Evolutionary conservation across 2,888 invertebrate genomes (phyloP).

Genomic region (Oxyscelio sp.): DNA sequence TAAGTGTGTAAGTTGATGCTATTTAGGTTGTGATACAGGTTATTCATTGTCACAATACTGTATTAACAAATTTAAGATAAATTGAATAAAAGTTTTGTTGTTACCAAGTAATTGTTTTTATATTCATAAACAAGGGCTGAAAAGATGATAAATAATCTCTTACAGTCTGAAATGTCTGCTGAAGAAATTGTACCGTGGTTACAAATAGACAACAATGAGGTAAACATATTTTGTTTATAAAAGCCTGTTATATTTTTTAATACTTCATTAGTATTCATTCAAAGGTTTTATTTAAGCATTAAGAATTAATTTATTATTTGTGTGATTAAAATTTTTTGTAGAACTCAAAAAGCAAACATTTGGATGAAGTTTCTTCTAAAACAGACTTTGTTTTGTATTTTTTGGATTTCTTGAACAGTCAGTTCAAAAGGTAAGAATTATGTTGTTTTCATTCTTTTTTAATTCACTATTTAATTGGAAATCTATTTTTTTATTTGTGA

Average conservation of each 20-base stretch:
- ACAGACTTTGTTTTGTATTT: slow-evolving; percentile 80
- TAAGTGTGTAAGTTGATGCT: too few relatives aligned
- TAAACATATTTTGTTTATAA: too few relatives aligned
- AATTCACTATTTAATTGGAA: too few relatives aligned
- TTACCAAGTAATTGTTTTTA: too few relatives aligned
- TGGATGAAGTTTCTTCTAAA: slow-evolving; percentile 46
- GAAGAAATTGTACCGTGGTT: slow-evolving; percentile 80
- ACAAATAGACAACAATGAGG: slow-evolving; percentile 77
- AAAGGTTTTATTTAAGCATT: too few relatives aligned
- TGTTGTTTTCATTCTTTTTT: not conserved
- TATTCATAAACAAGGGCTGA: slow-evolving; percentile 27
- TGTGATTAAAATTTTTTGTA: slow-evolving; percentile 47
- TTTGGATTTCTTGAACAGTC: slow-evolving; percentile 79
- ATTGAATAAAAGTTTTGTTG: not conserved
- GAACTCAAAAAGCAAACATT: slow-evolving; percentile 66
- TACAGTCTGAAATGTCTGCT: slow-evolving; percentile 76
- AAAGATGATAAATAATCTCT: slow-evolving; percentile 76
- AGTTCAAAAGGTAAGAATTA: slow-evolving; percentile 78
- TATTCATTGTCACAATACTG: not conserved
- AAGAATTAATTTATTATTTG: too few relatives aligned
- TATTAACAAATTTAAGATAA: not conserved
- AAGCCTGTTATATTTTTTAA: too few relatives aligned
- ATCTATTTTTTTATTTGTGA: too few relatives aligned
- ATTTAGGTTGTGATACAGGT: too few relatives aligned
- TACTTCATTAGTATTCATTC: too few relatives aligned